Conservation (phyloP, 2,797 vertebrate species). For the Cossypha heuglini region DNA sequence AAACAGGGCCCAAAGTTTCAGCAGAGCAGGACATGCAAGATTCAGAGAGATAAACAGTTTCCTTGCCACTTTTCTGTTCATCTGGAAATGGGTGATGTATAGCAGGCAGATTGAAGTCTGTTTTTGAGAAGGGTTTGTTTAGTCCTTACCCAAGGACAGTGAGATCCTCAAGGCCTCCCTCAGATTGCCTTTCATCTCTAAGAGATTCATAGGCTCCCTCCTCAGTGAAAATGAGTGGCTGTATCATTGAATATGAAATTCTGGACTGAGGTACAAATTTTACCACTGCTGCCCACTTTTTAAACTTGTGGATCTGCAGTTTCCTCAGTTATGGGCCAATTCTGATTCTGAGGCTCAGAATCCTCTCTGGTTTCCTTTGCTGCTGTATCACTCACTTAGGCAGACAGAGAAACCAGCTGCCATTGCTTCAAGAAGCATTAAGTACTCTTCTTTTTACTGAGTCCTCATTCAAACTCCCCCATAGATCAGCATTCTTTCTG, state of each 20-base stretch:
- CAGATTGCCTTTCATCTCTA: conserved; percentile 22
- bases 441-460: not conserved
- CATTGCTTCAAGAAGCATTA: not conserved
- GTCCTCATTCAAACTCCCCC: not conserved
- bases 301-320: not conserved
- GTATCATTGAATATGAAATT: not conserved
- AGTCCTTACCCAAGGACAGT: conserved; percentile 4
- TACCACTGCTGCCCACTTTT: not conserved
- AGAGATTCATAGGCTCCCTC: conserved; percentile 1
- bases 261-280: not conserved
- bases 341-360: not conserved
- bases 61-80: not conserved
- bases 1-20: not conserved
- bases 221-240: not conserved
- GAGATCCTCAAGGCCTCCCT: not conserved
- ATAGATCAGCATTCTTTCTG: not conserved
- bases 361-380: not conserved
- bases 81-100: not conserved
- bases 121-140: not conserved
- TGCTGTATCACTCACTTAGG: not conserved
- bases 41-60: not conserved
- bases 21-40: not conserved
- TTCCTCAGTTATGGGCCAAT: not conserved
- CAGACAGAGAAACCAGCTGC: not conserved
- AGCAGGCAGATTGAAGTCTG: not conserved